Conservation (phyloP, 2,113 vertebrate genomes). For the Brienomyrus longianalis region DNA sequence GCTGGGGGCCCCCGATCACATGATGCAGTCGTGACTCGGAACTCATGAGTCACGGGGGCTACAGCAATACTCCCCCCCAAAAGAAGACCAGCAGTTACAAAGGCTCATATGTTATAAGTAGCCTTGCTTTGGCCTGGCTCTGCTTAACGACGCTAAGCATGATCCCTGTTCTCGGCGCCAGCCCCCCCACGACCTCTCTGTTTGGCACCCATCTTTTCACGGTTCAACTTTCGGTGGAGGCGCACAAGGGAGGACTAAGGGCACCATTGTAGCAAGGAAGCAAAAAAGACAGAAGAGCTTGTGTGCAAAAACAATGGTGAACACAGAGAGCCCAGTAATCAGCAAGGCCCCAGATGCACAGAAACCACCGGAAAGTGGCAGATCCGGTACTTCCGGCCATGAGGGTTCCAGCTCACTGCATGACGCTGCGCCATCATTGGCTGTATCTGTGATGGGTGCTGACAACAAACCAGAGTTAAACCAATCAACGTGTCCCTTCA, state of each 20-base stretch:
- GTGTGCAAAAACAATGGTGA: neutral
- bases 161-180: neutral
- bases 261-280: neutral
- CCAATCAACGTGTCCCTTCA: neutral
- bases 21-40: neutral
- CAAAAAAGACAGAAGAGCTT: neutral
- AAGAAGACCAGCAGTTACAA: neutral
- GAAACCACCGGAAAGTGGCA: neutral
- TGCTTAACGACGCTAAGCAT: neutral
- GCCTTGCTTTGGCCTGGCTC: neutral
- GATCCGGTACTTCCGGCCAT: neutral
- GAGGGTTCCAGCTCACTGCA: neutral
- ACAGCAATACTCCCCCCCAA: neutral
- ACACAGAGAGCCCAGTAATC: neutral
- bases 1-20: neutral
- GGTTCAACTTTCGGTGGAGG: neutral
- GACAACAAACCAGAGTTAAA: neutral
- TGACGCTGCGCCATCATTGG: too few relatives aligned
- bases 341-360: neutral
- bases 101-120: neutral
- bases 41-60: neutral
- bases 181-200: neutral
- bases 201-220: neutral
- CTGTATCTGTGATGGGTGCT: neutral
- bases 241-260: neutral